phyloP scores from a whole-genome alignment of 2,797 vertebrate genomes.

The Phataginus tricuspis region DNA sequence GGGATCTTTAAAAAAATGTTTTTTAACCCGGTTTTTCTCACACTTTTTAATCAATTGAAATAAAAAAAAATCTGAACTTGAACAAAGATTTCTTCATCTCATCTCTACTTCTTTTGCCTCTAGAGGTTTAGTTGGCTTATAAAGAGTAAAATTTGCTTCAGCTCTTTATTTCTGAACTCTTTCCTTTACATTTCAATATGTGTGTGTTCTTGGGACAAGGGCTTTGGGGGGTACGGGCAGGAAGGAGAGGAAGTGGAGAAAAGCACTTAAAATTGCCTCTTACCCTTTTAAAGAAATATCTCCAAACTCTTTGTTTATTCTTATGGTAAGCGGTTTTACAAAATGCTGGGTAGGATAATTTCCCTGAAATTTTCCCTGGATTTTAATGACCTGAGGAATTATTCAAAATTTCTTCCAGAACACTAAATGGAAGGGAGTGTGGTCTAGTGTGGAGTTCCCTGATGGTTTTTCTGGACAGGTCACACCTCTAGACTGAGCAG shows the following conservation, averaged over 20 bases:
- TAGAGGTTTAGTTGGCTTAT: slow-evolving; percentile 44
- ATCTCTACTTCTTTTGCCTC: slow-evolving; percentile 43
- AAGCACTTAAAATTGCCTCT: slow-evolving; percentile 61
- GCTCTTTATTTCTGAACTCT: slow-evolving; percentile 20
- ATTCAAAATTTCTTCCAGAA: slow-evolving; percentile 76
- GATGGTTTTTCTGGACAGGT: slow-evolving; percentile 57
- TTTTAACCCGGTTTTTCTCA: background rate
- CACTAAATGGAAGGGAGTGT: slow-evolving; percentile 61
- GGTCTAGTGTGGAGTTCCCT: slow-evolving; percentile 60
- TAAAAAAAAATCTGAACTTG: slow-evolving; percentile 25
- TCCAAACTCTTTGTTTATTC: slow-evolving; percentile 73
- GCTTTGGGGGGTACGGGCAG: background rate
- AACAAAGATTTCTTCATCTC: slow-evolving; percentile 61
- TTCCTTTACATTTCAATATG: slow-evolving; percentile 35
- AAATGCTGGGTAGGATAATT: slow-evolving; percentile 77
- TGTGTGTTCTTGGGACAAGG: slow-evolving; percentile 66
- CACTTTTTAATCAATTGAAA: slow-evolving; percentile 43
- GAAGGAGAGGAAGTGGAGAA: slow-evolving; percentile 58
- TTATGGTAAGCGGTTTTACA: slow-evolving; percentile 79
- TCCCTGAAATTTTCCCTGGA: slow-evolving; percentile 72
- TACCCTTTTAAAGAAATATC: slow-evolving; percentile 63
- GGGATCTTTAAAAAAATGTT: background rate
- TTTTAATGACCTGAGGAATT: slow-evolving; percentile 76
- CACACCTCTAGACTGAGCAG: slow-evolving; percentile 59
- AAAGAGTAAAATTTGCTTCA: slow-evolving; percentile 52